Conservation (phyloP, 2,888 invertebrate species). For the Tenthredo mesomela region DNA sequence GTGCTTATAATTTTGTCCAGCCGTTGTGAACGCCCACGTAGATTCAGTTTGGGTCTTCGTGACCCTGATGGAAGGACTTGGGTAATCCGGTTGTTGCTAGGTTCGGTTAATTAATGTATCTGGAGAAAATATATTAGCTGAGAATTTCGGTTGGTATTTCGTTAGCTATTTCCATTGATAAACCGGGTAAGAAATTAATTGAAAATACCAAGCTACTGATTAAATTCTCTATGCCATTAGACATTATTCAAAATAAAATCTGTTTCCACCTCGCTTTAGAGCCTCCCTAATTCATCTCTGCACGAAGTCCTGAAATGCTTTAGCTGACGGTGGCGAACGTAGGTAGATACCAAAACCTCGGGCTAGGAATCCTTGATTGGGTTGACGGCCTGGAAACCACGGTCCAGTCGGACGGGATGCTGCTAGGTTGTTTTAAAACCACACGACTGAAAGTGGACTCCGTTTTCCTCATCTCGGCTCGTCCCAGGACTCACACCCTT, state of each 20-base stretch:
- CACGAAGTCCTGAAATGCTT: conserved; percentile 28
- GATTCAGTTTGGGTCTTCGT: conserved; percentile 18
- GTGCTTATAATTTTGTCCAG: neutral
- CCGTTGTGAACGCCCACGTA: conserved; percentile 18
- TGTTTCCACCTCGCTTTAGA: neutral
- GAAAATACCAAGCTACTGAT: conserved; percentile 36
- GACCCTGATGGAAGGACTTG: conserved; percentile 11
- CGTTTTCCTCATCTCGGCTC: conserved; percentile 35
- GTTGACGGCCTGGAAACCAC: conserved; percentile 50
- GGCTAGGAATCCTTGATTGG: conserved; percentile 50
- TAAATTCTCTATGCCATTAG: conserved; percentile 39
- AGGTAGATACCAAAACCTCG: conserved; percentile 32
- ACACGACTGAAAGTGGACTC: conserved; percentile 47
- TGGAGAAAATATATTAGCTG: neutral
- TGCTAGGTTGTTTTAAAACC: conserved; percentile 51
- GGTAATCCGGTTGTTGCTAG: conserved; percentile 19
- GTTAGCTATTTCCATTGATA: conserved; percentile 33
- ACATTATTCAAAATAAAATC: conserved; percentile 29
- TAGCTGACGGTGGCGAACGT: conserved; percentile 29
- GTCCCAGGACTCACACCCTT: conserved; percentile 33
- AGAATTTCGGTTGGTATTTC: conserved; percentile 44
- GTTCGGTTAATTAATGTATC: conserved; percentile 26
- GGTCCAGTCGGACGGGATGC: conserved; percentile 38
- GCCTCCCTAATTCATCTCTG: conserved; percentile 15
- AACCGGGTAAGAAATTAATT: conserved; percentile 38